Evolutionary conservation across 2,797 vertebrate genomes (phyloP).

Genomic region (Cyprinodon diabolis): DNA sequence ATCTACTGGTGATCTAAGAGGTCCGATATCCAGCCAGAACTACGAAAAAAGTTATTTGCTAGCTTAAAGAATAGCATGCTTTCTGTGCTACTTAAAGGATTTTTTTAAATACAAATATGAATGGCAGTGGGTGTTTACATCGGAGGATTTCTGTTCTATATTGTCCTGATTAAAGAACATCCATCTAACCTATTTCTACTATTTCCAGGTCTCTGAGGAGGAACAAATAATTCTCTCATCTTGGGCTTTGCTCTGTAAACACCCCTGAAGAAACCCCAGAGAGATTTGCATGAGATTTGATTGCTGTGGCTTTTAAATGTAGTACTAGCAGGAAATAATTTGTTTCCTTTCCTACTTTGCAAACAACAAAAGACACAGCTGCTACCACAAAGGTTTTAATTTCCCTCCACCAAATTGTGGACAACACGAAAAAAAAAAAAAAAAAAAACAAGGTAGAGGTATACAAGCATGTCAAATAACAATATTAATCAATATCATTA

Average conservation of each 20-base stretch:
- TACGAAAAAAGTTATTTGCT: neutral
- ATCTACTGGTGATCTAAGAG: neutral
- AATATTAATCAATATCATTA: constrained; percentile 81
- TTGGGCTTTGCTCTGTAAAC: neutral
- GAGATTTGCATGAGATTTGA: constrained; percentile 24
- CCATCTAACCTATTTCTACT: constrained; percentile 1
- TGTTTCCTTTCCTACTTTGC: neutral
- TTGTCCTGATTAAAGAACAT: neutral
- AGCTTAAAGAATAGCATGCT: accelerated
- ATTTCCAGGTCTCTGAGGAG: constrained; percentile 13
- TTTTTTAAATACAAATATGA: neutral
- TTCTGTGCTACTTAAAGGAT: neutral
- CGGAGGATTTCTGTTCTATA: neutral
- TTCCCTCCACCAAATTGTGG: constrained; percentile 69
- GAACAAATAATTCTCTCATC: constrained; percentile 22
- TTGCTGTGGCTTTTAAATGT: constrained; percentile 2
- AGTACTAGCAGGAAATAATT: constrained; percentile 5
- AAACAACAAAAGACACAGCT: constrained; percentile 3
- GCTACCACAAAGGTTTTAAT: constrained; percentile 80
- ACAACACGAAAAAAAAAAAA: constrained; percentile 75
- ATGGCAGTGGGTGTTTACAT: neutral
- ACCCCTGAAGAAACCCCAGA: neutral
- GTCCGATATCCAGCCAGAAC: neutral
- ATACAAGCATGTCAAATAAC: constrained; percentile 81
- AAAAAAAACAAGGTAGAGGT: constrained; percentile 71